These are phyloP conservation scores for Notodonta dromedarius DNA, from an alignment of 2,888 invertebrate species.

Conservation along the genomic window DNA sequence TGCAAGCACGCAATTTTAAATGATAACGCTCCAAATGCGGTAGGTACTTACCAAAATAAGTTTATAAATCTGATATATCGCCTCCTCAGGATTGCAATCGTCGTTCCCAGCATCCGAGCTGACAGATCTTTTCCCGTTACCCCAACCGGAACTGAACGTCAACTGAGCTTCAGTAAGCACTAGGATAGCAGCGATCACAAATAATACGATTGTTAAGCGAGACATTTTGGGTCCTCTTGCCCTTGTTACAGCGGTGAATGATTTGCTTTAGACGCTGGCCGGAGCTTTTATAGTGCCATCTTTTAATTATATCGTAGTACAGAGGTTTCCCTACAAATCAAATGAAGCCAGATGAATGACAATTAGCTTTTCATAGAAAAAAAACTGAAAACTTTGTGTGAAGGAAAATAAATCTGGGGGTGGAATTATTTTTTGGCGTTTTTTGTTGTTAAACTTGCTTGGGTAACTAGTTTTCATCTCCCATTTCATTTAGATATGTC, in stretches of 20 bases:
- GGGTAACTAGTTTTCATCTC: too few relatives aligned
- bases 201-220: slow-evolving; percentile 42
- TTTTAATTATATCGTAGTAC: slow-evolving; percentile 28
- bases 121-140: slow-evolving; percentile 68
- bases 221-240: slow-evolving; percentile 39
- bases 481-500: too few relatives aligned
- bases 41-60: slow-evolving; percentile 80
- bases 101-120: slow-evolving; percentile 40
- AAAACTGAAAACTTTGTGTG: not conserved
- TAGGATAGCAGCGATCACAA: slow-evolving; percentile 43
- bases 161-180: slow-evolving; percentile 72
- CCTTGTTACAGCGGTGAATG: slow-evolving; percentile 22
- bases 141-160: slow-evolving; percentile 85
- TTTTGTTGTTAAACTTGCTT: too few relatives aligned
- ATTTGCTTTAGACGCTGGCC: not conserved
- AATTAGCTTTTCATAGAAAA: slow-evolving; percentile 31
- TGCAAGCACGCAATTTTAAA: too few relatives aligned
- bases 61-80: slow-evolving; percentile 83
- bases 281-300: slow-evolving; percentile 28
- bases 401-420: too few relatives aligned
- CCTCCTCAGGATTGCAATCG: slow-evolving; percentile 81
- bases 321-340: slow-evolving; percentile 57
- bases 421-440: too few relatives aligned
- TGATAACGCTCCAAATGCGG: too few relatives aligned
- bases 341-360: slow-evolving; percentile 57